Percentiles rank a stretch among this genome's conserved stretches.
Evolutionary conservation across 2,888 invertebrate species (phyloP).

Genomic region (Anorthoa munda): DNA sequence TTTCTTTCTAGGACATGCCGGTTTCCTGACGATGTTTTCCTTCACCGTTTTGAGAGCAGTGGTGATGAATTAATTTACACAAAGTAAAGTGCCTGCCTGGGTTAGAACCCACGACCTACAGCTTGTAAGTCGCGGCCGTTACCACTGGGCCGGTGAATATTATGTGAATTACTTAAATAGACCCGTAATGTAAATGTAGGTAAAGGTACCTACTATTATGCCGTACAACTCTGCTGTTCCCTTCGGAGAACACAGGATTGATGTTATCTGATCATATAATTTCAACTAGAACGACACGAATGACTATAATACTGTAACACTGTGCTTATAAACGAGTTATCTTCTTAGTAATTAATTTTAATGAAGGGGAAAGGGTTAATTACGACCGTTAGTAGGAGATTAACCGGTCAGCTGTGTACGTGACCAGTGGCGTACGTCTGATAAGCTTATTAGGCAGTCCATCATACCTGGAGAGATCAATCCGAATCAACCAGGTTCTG

Average conservation of each 20-base stretch:
- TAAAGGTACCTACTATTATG: neutral
- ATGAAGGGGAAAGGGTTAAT: conserved; percentile 36
- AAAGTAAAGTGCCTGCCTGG: no score
- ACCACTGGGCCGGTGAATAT: no score
- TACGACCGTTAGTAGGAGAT: conserved; percentile 6
- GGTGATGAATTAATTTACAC: no score
- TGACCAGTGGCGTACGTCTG: neutral
- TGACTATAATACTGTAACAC: neutral
- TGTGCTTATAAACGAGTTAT: conserved; percentile 1
- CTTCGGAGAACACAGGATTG: neutral
- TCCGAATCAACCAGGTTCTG: neutral
- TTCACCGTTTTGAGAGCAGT: no score
- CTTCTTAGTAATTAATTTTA: conserved; percentile 28
- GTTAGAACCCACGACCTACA: no score
- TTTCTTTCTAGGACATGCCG: no score
- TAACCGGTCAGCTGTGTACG: neutral
- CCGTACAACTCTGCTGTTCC: no score
- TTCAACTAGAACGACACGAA: neutral
- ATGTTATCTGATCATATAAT: neutral
- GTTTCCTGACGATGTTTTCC: no score
- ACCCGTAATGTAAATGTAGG: no score
- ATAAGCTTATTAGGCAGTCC: neutral
- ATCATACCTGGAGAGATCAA: neutral
- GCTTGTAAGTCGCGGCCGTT: no score
- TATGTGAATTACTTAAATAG: no score